Conservation (phyloP, 1,140 invertebrate species). For the Megathymus violae region DNA sequence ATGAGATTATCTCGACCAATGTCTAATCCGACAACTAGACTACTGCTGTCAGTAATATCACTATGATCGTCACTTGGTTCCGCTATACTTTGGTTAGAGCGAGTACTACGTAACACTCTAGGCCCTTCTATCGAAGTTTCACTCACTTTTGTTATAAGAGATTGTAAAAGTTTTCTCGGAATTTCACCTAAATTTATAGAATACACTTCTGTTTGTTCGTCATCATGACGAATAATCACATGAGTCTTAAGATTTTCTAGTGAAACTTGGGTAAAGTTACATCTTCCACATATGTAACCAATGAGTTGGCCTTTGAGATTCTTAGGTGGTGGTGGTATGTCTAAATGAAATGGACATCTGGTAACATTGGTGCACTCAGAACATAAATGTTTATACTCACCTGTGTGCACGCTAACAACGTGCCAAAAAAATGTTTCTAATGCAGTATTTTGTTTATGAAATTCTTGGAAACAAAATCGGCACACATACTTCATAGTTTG, state of each 20-base stretch:
- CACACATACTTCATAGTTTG: conserved; percentile 63
- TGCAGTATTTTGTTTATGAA: conserved; percentile 51
- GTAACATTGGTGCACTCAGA: conserved; percentile 75
- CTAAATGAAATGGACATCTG: conserved; percentile 59
- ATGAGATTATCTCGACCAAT: conserved; percentile 11
- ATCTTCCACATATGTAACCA: conserved; percentile 87
- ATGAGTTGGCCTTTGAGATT: conserved; percentile 74
- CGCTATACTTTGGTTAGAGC: conserved; percentile 46
- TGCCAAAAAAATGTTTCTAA: conserved; percentile 87
- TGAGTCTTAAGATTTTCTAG: conserved; percentile 85
- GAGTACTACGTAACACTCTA: conserved; percentile 54
- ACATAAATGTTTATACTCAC: conserved; percentile 88
- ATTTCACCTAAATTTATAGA: conserved; percentile 69
- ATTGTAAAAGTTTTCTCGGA: conserved; percentile 48
- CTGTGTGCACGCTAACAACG: conserved; percentile 87
- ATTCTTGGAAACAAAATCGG: conserved; percentile 83
- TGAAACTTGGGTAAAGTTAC: conserved; percentile 88
- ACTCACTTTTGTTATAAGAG: conserved; percentile 25
- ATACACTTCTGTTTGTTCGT: conserved; percentile 70
- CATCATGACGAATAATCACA: conserved; percentile 83
- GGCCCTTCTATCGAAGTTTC: conserved; percentile 36
- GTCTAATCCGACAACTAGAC: conserved; percentile 23
- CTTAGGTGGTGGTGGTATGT: conserved; percentile 71
- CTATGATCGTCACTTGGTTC: conserved; percentile 44
- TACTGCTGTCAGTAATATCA: conserved; percentile 24